Evolutionary conservation across 2,888 invertebrate genomes (phyloP).

Genomic region (Xylota segnis): DNA sequence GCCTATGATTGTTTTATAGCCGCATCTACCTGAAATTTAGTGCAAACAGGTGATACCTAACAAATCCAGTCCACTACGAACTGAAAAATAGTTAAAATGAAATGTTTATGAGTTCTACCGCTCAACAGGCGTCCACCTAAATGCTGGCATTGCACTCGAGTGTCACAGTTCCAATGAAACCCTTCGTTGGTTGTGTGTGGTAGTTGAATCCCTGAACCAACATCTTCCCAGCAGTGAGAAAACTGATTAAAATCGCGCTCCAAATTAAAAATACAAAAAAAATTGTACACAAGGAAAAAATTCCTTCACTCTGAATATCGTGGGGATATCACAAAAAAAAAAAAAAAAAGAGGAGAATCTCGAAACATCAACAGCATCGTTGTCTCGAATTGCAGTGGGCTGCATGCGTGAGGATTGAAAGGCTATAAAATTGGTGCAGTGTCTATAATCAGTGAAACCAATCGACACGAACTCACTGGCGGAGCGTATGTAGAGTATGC

Average conservation of each 20-base stretch:
- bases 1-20: slow-evolving; percentile 37
- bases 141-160: slow-evolving; percentile 4
- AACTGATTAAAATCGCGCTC: slow-evolving; percentile 73
- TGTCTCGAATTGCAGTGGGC: slow-evolving; percentile 64
- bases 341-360: slow-evolving; percentile 28
- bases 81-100: slow-evolving; percentile 61
- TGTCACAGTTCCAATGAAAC: slow-evolving; percentile 55
- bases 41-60: slow-evolving; percentile 71
- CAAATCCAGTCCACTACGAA: slow-evolving; percentile 11
- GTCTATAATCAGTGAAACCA: slow-evolving; percentile 75
- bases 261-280: slow-evolving; percentile 69
- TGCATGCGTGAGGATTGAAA: slow-evolving; percentile 75
- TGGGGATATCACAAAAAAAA: slow-evolving; percentile 33
- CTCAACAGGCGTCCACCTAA: slow-evolving; percentile 60
- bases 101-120: slow-evolving; percentile 64
- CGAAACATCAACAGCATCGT: slow-evolving; percentile 36
- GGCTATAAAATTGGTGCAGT: slow-evolving; percentile 76
- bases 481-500: slow-evolving; percentile 57
- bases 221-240: slow-evolving; percentile 59
- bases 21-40: slow-evolving; percentile 69
- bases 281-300: slow-evolving; percentile 21
- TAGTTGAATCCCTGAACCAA: slow-evolving; percentile 11
- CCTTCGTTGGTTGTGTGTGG: slow-evolving; percentile 16
- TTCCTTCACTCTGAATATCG: slow-evolving; percentile 25
- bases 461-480: slow-evolving; percentile 73